phyloP scores from a whole-genome alignment of 2,797 vertebrate genomes.

The Sphenodon punctatus region DNA sequence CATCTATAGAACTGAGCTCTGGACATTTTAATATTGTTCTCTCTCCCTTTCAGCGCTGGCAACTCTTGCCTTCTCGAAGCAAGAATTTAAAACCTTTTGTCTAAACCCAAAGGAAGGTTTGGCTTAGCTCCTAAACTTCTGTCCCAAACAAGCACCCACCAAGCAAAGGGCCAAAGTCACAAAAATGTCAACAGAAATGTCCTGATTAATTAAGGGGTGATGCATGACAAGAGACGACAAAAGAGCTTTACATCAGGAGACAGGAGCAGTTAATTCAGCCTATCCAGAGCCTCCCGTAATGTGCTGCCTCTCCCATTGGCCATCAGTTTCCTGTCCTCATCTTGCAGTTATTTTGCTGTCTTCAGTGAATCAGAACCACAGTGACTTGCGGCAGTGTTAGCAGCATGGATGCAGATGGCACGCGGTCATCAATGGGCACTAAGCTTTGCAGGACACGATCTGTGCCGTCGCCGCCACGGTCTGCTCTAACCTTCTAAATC shows the following conservation, averaged over 20 bases:
- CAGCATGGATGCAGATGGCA: not conserved
- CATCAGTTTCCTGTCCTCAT: not conserved
- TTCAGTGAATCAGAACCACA: not conserved
- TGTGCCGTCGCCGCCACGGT: not conserved
- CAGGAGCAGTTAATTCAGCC: not conserved
- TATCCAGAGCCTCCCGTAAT: not conserved
- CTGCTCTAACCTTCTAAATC: not conserved
- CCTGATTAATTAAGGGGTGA: not conserved
- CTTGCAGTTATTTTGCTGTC: too few species aligned
- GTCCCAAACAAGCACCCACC: not conserved
- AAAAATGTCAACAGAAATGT: not conserved
- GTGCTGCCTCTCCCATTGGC: not conserved
- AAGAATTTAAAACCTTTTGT: not conserved
- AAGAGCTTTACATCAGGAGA: rapidly evolving
- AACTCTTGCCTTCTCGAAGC: not conserved
- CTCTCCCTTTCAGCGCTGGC: not conserved
- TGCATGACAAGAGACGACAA: not conserved
- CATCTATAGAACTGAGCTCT: not conserved
- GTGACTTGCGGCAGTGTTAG: not conserved
- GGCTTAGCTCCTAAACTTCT: not conserved
- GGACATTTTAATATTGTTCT: slow-evolving; percentile 5
- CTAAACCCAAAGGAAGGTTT: not conserved
- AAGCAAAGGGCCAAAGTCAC: not conserved
- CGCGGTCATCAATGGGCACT: not conserved
- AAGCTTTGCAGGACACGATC: rapidly evolving